Evolutionary conservation across 2,888 invertebrate genomes (phyloP).

Genomic region (Drosophila cracens): DNA sequence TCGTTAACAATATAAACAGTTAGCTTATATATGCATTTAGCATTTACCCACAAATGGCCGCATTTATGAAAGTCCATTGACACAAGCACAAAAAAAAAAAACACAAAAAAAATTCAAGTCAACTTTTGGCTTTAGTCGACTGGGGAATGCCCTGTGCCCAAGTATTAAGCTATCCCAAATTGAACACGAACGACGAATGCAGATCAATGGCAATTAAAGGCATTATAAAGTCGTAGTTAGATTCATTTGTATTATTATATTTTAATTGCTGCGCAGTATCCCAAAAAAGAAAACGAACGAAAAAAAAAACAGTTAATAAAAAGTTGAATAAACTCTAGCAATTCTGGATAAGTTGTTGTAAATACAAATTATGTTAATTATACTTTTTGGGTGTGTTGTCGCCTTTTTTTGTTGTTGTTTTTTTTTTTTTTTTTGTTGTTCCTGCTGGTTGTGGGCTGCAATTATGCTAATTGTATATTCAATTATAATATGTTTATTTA

Average conservation of each 20-base stretch:
- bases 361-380: conserved; percentile 78
- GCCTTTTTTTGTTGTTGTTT: conserved; percentile 1
- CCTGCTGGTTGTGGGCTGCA: conserved; percentile 45
- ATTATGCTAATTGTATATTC: conserved; percentile 81
- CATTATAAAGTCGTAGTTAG: neutral
- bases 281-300: neutral
- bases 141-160: neutral
- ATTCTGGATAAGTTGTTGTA: conserved; percentile 70
- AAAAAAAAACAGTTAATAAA: conserved; percentile 9
- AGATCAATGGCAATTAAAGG: neutral
- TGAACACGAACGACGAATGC: neutral
- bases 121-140: neutral
- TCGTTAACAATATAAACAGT: conserved; percentile 5
- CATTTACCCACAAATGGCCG: neutral
- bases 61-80: conserved; percentile 4
- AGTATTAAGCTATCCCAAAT: neutral
- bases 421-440: neutral
- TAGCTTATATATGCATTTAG: conserved; percentile 4
- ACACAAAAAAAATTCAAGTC: conserved; percentile 3
- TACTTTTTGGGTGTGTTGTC: conserved; percentile 37
- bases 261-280: neutral
- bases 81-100: neutral
- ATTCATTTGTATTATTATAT: neutral
- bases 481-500: conserved; percentile 80
- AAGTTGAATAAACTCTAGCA: conserved; percentile 34